Evolutionary conservation across 2,113 vertebrate species (phyloP), one percentile per base, ranked within the genome.

Genomic region (Atlantisia rogersi): DNA sequence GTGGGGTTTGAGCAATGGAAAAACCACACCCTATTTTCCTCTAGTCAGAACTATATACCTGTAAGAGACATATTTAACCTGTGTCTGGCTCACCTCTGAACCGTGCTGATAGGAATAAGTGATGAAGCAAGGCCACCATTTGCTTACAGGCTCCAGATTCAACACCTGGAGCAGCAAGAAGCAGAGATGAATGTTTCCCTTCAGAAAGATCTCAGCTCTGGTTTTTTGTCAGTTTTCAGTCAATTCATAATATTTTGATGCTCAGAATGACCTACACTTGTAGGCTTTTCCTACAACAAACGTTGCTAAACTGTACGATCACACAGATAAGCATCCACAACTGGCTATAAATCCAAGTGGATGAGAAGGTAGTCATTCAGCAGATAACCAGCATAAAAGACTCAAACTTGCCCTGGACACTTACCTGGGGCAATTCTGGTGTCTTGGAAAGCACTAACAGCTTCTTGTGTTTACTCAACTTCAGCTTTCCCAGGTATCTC

Each of bases 151-250:
- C 3, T 4, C 13, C 19, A 44, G 31, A 21, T 52, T 56, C 24
- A 78, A 71, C 0, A 2, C 3, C 24, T 59, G 16, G 4, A 37
- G 18, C 67, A 5, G 4, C 29, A 22, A 81, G 64, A 69, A 75
- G 13, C 24, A 52, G 77, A 83, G 20, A 2, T 40, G 50, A 74
- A 71, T 35, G 2, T 19, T 68, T 80, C 58, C 21, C 53, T 79
- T 93, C 70, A 73, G 58, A 89, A 94, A 79, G 4, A 19, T 52
- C n/a, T 64, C 4, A 0, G 5, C 22, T 84, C 55, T 86, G 76
- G 11, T 48, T 48, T 96, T 95, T 65, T 13, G 9, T 73, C 65
- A 92, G 18, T 73, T 87, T 76, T 77, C 39, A 91, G 63, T 48
- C 46, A 69, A 76, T 35, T 74, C 62, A 32, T 74, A 93, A n/a